Evolutionary conservation across 2,113 vertebrate species (phyloP).

Genomic region (Amblyopsis rosae): DNA sequence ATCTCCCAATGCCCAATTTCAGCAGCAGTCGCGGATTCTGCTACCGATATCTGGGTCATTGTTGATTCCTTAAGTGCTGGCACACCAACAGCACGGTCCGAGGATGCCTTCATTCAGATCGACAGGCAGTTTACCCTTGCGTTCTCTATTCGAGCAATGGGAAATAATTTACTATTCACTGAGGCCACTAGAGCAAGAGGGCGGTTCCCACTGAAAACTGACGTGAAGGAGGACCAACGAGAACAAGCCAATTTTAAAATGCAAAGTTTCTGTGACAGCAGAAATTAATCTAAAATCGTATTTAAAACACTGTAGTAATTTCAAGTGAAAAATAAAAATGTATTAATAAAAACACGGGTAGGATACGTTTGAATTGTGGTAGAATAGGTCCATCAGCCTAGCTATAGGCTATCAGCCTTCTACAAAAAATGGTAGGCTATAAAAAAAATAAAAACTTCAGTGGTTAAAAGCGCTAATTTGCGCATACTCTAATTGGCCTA

Average conservation of each 20-base stretch:
- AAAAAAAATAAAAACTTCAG: too few relatives aligned
- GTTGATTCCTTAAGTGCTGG: constrained; percentile 54
- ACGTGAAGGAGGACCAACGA: constrained; percentile 66
- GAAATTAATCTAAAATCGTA: constrained; percentile 3
- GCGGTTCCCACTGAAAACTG: constrained; percentile 65
- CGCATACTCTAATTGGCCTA: too few relatives aligned
- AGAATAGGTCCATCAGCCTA: too few relatives aligned
- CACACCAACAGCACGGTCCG: constrained; percentile 41
- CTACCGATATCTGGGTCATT: constrained; percentile 61
- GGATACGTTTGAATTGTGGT: too few relatives aligned
- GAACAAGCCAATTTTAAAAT: constrained; percentile 16
- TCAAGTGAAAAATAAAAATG: too few relatives aligned
- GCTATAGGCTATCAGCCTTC: too few relatives aligned
- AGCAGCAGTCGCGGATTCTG: constrained; percentile 48
- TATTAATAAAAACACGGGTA: too few relatives aligned
- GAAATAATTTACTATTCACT: constrained; percentile 71
- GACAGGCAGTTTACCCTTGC: constrained; percentile 46
- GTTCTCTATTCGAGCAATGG: constrained; percentile 36
- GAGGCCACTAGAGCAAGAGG: constrained; percentile 66
- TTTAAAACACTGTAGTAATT: not conserved
- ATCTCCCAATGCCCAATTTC: constrained; percentile 51
- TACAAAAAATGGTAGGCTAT: too few relatives aligned
- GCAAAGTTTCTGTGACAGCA: not conserved
- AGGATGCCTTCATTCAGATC: constrained; percentile 69
- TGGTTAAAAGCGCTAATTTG: too few relatives aligned